phyloP scores from a whole-genome alignment of 2,797 vertebrate genomes.

The Eulemur coronatus region DNA sequence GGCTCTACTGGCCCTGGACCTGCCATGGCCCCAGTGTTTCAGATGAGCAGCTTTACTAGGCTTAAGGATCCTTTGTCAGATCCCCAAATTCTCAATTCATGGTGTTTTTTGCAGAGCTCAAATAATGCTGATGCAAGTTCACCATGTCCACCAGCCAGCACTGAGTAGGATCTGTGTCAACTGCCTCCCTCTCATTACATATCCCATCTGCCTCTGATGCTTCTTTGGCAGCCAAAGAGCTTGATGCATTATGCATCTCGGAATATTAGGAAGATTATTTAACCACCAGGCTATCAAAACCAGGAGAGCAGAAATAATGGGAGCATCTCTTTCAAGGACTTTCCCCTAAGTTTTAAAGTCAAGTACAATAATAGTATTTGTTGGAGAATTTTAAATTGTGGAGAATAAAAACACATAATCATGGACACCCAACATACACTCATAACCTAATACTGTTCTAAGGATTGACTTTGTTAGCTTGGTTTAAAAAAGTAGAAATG shows the following conservation, averaged over 20 bases:
- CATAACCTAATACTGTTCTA: neutral
- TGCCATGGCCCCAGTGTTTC: neutral
- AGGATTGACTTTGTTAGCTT: neutral
- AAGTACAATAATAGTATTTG: neutral
- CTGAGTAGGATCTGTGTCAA: slow-evolving; percentile 3
- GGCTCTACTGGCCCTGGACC: neutral
- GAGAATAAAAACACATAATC: neutral
- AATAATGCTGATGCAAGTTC: neutral
- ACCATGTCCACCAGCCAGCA: slow-evolving; percentile 17
- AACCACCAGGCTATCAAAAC: slow-evolving; percentile 63
- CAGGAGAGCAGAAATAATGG: slow-evolving; percentile 58
- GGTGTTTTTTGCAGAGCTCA: neutral
- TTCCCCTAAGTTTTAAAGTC: slow-evolving; percentile 9
- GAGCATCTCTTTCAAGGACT: slow-evolving; percentile 47
- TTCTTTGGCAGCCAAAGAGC: slow-evolving; percentile 43
- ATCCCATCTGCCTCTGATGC: slow-evolving; percentile 61
- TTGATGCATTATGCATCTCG: slow-evolving; percentile 55
- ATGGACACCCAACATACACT: neutral
- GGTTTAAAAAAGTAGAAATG: neutral
- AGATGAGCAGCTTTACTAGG: neutral
- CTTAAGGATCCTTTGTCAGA: neutral
- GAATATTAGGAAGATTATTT: slow-evolving; percentile 52
- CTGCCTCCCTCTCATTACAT: slow-evolving; percentile 48
- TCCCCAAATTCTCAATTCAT: neutral
- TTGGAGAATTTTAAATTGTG: neutral